Base-by-base conservation (phyloP, 2,888 invertebrate genomes). In the Eueremaeus valkanovi region DNA sequence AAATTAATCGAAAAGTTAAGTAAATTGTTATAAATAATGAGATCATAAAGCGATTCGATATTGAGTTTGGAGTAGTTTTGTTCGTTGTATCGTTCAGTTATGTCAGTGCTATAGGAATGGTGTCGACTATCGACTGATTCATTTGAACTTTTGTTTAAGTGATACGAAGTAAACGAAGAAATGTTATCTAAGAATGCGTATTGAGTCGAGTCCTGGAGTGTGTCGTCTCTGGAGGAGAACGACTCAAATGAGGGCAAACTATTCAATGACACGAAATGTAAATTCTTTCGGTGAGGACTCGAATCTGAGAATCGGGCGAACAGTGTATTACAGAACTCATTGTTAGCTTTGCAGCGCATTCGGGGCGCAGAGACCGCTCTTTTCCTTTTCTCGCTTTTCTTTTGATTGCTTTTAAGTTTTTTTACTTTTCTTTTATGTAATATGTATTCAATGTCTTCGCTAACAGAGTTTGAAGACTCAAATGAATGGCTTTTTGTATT, bases 191-290 rank as follows among this genome's bases (percentile, higher is more conserved):
- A 70, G 45, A 70, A 24, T 16, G 29, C 5, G 21, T 66, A 36
- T 70, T 45, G 70, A 40, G 42, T 27, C 29, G 70, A 27, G 42
- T 70, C 70, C 27, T 70, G 70, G 13, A 78, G 51, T 13, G 79
- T 77, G 75, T 79, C 79, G 74, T 79, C 79, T 73, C 77, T 75
- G 8, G 78, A 79, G 16, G 79, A 79, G 74, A 76, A 79, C 45
- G 78, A 78, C 72, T 77, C 77, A 49, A 77, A 72, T 31, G 76
- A 77, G 18, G 79, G 79, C 31, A 79, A 75, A 66, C 78, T 77
- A 66, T 75, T 76, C 58, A 79, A 76, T 58, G 77, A 77, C 42
- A 79, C 79, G 76, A 77, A 78, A 74, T 79, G 73, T 55, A 73
- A 18, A n/a, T 49, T 51, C 24, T 73, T 73, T n/a, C 31, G n/a